Percentiles rank a stretch among this genome's conserved stretches.
phyloP scores from a whole-genome alignment of 2,113 vertebrate species.

The Murina feae region DNA sequence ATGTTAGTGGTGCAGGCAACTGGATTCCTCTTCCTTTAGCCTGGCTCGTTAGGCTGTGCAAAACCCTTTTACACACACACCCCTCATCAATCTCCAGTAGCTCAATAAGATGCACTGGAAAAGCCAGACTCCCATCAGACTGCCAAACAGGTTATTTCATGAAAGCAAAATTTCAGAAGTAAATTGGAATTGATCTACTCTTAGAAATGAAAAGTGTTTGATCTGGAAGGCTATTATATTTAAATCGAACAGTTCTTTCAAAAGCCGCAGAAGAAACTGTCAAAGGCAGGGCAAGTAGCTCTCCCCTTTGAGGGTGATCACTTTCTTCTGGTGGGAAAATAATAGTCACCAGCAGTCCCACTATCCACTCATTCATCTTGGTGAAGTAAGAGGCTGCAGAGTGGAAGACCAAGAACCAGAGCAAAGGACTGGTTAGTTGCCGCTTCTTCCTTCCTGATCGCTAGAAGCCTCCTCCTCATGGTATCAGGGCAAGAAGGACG shows the following conservation, averaged over 20 bases:
- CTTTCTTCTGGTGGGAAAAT: background rate
- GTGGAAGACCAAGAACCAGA: background rate
- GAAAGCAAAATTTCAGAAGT: constrained; percentile 44
- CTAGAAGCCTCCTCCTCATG: background rate
- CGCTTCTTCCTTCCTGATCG: background rate
- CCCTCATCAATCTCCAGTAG: background rate
- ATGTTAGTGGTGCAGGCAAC: background rate
- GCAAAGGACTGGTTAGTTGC: background rate
- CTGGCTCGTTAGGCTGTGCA: background rate
- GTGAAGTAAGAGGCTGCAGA: background rate
- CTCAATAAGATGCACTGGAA: background rate
- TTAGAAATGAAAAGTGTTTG: constrained; percentile 21
- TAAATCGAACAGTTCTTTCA: background rate
- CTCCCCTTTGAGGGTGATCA: background rate
- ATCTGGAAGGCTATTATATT: background rate
- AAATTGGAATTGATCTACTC: constrained; percentile 25
- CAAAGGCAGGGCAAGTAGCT: background rate
- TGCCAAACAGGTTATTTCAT: background rate
- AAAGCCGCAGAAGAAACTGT: background rate
- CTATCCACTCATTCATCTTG: background rate
- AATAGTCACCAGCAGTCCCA: background rate
- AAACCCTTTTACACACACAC: background rate
- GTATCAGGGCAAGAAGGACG: background rate
- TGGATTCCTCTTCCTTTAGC: background rate
- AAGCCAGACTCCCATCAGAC: background rate